Base-by-base conservation (phyloP, 1,140 invertebrate species). In the Oryzaephilus surinamensis region DNA sequence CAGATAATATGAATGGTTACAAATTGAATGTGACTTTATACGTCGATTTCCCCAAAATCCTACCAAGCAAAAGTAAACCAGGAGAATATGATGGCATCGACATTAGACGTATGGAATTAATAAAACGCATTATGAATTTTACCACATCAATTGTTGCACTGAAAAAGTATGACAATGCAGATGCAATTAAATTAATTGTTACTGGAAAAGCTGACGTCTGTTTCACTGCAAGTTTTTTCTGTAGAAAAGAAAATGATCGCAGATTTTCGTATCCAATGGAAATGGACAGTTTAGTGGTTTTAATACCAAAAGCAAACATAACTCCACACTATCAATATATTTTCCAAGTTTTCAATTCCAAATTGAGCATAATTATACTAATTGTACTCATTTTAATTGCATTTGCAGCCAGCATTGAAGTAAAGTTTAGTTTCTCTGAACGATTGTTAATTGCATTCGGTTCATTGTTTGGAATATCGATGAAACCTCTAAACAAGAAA, bases 1-100 rank as follows among this genome's bases (percentile, higher is more conserved):
- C 29, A 19, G 17, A 6, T n/a, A 38, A 30, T 12, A 18, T 38
- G 15, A 30, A 38, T 11, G 36, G 36, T n/a, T 19, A 38, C 19
- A 19, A 20, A 5, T 18, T 38, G 13, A 13, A 18, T 10, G 36
- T 38, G 6, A 19, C 10, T 17, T 28, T 38, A 3, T 38, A 28
- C 16, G 16, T 14, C 14, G 8, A 17, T 12, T 16, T 18, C 13
- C 36, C 36, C 3, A 11, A 13, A 2, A 30, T 11, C 8, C 11
- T 27, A 10, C 21, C 27, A 10, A 18, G 27, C 14, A 20, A 38
- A 11, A 18, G 29, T 7, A 10, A 38, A 20, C 29, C 19, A 27
- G 21, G 29, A 7, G 36, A 27, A 3, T 17, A 13, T 2, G 36
- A 38, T 27, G 21, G 14, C 13, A n/a, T n/a, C n/a, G n/a, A n/a